These are phyloP conservation scores for Ctenicera cuprea DNA, from an alignment of 2,888 invertebrate genomes.

Conservation along the genomic window DNA sequence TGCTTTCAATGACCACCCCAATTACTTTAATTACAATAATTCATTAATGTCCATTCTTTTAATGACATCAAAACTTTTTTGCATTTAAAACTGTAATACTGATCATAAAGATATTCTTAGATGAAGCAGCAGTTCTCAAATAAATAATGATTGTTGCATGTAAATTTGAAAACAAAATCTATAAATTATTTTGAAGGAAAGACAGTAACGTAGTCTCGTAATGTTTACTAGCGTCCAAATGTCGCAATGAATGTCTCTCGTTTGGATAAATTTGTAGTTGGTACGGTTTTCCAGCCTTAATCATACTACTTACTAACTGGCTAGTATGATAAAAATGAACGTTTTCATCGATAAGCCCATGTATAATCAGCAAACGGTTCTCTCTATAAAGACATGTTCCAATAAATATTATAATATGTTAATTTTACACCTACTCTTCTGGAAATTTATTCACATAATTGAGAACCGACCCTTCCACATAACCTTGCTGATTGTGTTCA, in stretches of 20 bases:
- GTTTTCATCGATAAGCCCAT: constrained; percentile 98
- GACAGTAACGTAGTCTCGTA: constrained; percentile 96
- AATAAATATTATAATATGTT: background rate
- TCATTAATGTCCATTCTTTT: no score
- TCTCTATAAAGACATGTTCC: constrained; percentile 76
- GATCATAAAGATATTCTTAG: constrained; percentile 7
- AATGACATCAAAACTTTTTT: background rate
- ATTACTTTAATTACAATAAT: background rate
- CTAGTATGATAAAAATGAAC: constrained; percentile 99
- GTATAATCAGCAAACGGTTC: constrained; percentile 93
- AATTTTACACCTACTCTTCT: constrained; percentile 82
- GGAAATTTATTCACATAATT: constrained; percentile 92
- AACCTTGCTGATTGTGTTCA: constrained; percentile 84
- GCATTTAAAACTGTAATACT: constrained; percentile 36
- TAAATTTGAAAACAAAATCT: constrained; percentile 59
- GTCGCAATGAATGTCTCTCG: constrained; percentile 96
- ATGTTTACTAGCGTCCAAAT: constrained; percentile 95
- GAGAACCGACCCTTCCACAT: constrained; percentile 89
- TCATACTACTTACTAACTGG: constrained; percentile 90
- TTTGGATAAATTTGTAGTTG: constrained; percentile 96
- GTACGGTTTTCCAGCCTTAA: constrained; percentile 97
- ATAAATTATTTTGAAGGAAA: constrained; percentile 90
- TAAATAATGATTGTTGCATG: constrained; percentile 23
- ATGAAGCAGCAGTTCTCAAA: background rate
- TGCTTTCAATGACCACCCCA: background rate